Evolutionary conservation across 2,797 vertebrate species (phyloP).

Genomic region (Acomys russatus): DNA sequence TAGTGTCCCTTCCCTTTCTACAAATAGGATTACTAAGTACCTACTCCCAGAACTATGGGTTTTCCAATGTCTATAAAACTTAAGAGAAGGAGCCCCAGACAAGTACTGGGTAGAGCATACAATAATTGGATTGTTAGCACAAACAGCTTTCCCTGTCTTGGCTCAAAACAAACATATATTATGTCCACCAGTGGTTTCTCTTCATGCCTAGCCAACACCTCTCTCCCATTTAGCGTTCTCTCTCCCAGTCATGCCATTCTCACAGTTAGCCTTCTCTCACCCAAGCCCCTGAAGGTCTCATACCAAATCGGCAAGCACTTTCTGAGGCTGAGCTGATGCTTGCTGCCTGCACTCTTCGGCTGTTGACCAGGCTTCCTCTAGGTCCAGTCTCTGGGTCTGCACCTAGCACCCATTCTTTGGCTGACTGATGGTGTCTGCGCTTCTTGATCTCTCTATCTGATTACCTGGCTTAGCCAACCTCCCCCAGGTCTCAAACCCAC

Average conservation of each 20-base stretch:
- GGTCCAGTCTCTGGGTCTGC: background rate
- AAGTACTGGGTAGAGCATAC: rapidly evolving
- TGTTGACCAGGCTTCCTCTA: background rate
- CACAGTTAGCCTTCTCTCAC: background rate
- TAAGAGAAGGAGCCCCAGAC: background rate
- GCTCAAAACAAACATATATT: background rate
- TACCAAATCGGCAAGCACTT: background rate
- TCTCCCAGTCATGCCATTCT: background rate
- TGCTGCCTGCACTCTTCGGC: background rate
- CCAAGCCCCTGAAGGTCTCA: background rate
- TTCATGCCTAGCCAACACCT: background rate
- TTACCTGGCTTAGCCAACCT: background rate
- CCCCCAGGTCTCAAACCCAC: background rate
- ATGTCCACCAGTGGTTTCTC: rapidly evolving
- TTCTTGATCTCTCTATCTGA: background rate
- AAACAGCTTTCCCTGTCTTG: background rate
- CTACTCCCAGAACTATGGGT: background rate
- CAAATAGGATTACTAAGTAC: background rate
- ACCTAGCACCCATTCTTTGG: background rate
- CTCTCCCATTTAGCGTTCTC: background rate
- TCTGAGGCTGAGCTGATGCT: background rate
- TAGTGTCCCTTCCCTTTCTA: background rate
- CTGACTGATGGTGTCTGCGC: background rate
- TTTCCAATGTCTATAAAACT: background rate
- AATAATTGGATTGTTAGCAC: too few relatives aligned